Base-by-base conservation (phyloP, 2,113 vertebrate species). In the Ochotona curzoniae region DNA sequence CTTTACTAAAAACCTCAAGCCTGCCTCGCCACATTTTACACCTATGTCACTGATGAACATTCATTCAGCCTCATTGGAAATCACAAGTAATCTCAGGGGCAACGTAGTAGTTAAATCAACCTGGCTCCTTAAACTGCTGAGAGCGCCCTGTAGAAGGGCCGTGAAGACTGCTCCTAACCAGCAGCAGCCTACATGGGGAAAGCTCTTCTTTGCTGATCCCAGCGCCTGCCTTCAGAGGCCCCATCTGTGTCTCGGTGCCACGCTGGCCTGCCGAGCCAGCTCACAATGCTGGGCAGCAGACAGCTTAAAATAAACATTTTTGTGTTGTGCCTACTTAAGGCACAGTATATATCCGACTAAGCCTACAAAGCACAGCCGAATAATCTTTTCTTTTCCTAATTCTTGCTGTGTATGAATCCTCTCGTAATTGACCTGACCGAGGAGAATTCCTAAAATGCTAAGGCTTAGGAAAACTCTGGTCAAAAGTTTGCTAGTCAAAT, bases 381-480 rank as follows among this genome's bases (percentile, higher is more conserved):
- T 92, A 85, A 90, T 82, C 32, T 95, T 86, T 80, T n/a, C 70
- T 90, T 70, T 89, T 94, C 51, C 75, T 23, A 0, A 44, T 83
- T 94, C 61, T 78, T 87, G 63, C 83, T 49, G n/a, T 21, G 57
- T 66, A 47, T 60, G 70, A 93, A 54, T 92, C 80, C 80, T 96
- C 93, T 91, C 94, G 85, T 82, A 73, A 94, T 49, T 7, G 35
- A 61, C 83, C 89, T 61, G 35, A 49, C 93, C 81, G 93, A 74
- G 83, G 87, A 83, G 66, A 81, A 93, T 96, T 94, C 87, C 80
- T 87, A 74, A 97, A 90, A 89, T 83, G 66, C 80, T 95, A 92
- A 94, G n/a, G 28, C 90, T 96, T 80, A 92, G 85, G 38, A 44
- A 79, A 94, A 87, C 30, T 84, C 76, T 89, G 73, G 57, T 89